Percentiles rank a stretch among this genome's conserved stretches.
phyloP scores from a whole-genome alignment of 2,113 vertebrate genomes.

The Numenius arquata region DNA sequence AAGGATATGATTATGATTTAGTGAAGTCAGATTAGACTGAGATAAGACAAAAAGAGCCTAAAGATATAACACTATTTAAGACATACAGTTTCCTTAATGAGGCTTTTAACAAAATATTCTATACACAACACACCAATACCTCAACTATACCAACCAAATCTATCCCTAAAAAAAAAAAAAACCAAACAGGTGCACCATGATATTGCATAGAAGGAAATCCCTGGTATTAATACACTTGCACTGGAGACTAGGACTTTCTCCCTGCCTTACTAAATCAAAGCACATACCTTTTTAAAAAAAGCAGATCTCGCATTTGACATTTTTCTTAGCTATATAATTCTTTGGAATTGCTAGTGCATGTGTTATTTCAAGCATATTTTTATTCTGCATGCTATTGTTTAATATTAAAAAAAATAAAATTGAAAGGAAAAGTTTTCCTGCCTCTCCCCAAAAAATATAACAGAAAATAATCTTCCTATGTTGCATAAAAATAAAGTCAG shows the following conservation, averaged over 20 bases:
- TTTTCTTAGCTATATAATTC: slow-evolving; percentile 6
- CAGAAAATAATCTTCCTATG: neutral
- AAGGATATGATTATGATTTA: neutral
- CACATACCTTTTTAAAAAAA: neutral
- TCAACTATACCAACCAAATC: neutral
- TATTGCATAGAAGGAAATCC: slow-evolving; percentile 68
- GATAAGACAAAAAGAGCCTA: neutral
- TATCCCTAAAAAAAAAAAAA: neutral
- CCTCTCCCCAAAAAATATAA: neutral
- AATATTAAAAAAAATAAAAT: neutral
- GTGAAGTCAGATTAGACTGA: neutral
- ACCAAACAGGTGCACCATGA: neutral
- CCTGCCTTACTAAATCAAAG: slow-evolving; percentile 24
- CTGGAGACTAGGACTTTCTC: neutral
- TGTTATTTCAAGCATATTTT: slow-evolving; percentile 30
- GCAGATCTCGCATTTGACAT: neutral
- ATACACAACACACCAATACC: neutral
- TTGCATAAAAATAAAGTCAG: neutral
- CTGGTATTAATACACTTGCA: slow-evolving; percentile 18
- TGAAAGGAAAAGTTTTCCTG: neutral
- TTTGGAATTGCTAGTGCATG: slow-evolving; percentile 57
- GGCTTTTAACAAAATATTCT: neutral
- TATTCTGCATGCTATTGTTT: slow-evolving; percentile 18
- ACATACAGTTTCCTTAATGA: neutral
- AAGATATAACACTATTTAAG: neutral